Evolutionary conservation across 2,888 invertebrate species (phyloP).

Genomic region (Sinodicranocentrus sp.): DNA sequence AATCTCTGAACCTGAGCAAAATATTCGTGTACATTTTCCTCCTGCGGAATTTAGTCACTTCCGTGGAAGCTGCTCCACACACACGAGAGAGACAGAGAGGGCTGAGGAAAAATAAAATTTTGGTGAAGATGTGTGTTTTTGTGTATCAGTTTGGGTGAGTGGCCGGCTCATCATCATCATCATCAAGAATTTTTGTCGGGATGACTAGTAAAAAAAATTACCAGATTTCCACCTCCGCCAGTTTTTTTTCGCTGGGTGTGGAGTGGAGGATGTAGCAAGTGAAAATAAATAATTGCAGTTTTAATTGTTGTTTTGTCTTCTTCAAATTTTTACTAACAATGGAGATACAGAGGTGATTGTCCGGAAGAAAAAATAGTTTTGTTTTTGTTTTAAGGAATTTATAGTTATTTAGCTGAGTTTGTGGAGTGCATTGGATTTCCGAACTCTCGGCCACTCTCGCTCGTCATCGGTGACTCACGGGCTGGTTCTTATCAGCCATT

Average conservation of each 20-base stretch:
- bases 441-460: neutral
- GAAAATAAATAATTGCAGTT: neutral
- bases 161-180: constrained; percentile 1
- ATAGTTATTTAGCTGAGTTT: neutral
- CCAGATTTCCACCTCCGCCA: neutral
- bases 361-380: neutral
- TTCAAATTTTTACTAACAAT: neutral
- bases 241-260: neutral
- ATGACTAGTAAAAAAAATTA: neutral
- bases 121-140: neutral
- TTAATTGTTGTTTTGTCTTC: neutral
- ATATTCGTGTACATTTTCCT: neutral
- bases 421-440: neutral
- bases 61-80: neutral
- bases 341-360: neutral
- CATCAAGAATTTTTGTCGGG: neutral
- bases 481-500: constrained; percentile 54
- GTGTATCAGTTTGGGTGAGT: too few species aligned
- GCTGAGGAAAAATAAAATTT: neutral
- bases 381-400: neutral
- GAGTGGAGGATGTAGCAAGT: neutral
- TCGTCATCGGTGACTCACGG: neutral
- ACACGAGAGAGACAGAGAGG: neutral
- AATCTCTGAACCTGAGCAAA: neutral
- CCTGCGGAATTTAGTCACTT: neutral